Evolutionary conservation across 2,888 invertebrate genomes (phyloP).

Genomic region (Theretra japonica): DNA sequence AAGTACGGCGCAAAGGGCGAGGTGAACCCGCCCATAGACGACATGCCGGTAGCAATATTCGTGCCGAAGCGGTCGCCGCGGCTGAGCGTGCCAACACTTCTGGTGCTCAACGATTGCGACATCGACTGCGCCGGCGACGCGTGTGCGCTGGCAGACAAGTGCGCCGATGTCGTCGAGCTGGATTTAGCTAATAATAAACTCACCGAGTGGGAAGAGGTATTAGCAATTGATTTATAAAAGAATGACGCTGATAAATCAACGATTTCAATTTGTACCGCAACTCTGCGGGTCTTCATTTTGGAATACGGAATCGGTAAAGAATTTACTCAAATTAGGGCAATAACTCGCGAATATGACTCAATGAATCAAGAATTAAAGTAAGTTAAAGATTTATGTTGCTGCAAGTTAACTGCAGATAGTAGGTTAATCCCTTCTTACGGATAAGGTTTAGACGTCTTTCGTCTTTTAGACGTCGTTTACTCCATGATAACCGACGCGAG

Average conservation of each 20-base stretch:
- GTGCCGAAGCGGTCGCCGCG: conserved; percentile 93
- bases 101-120: conserved; percentile 96
- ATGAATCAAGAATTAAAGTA: too few relatives aligned
- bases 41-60: conserved; percentile 92
- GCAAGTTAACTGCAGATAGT: too few relatives aligned
- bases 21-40: conserved; percentile 84
- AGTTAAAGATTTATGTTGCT: too few relatives aligned
- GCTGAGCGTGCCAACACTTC: conserved; percentile 90
- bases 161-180: conserved; percentile 95
- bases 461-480: too few relatives aligned
- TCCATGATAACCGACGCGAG: too few relatives aligned
- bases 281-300: too few relatives aligned
- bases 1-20: conserved; percentile 91
- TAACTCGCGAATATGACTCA: too few relatives aligned
- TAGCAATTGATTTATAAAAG: not conserved
- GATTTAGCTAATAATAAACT: conserved; percentile 97
- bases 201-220: conserved; percentile 94
- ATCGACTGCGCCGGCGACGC: conserved; percentile 95
- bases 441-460: too few relatives aligned
- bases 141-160: conserved; percentile 91
- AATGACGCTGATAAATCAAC: not conserved
- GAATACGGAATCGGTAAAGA: too few relatives aligned
- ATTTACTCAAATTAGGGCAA: too few relatives aligned
- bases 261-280: too few relatives aligned
- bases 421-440: too few relatives aligned